Evolutionary conservation across 2,797 vertebrate species (phyloP), one percentile per base, ranked within the genome.

Genomic region (Urophycis tenuis): DNA sequence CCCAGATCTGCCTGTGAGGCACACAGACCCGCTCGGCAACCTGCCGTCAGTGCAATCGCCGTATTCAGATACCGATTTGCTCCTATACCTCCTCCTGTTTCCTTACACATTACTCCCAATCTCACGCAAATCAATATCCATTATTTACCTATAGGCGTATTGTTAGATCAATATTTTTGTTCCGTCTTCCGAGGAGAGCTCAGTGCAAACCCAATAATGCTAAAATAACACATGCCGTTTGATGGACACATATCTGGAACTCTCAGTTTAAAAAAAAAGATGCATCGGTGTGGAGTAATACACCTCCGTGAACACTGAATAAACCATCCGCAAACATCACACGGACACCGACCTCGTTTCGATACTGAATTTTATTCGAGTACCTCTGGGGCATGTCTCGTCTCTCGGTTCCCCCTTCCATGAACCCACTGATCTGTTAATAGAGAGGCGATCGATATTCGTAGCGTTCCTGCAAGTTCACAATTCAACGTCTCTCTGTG

Each of bases 301-400:
- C 49, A 60, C 5, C 49, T 25, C n/a, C 22, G 3, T 60, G 49
- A 30, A 31, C 64, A 67, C 67, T 3, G 67, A 70, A 34, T 22
- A 41, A 15, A 72, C 30, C 0, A 60, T 25, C 0, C 3, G 53
- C 15, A 86, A 76, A 75, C 80, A 64, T 72, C 32, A 80, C 31
- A 84, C 64, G 75, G 29, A 81, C 14, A 29, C 75, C 33, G n/a
- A 75, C 73, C 76, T 41, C 74, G 74, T 81, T 81, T 87, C 19
- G 88, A 92, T 84, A 90, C 92, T 91, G 91, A 93, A 91, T 89
- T 94, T 94, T 94, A 94, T 94, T 94, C 92, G 91, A 88, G 87
- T 84, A 92, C 89, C 92, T 85, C 83, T 87, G 86, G 89, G 81
- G 87, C 85, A 84, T 88, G 84, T n/a, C 89, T 87, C 88, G 87